Evolutionary conservation across 2,888 invertebrate species (phyloP).

Genomic region (Idaea straminata): DNA sequence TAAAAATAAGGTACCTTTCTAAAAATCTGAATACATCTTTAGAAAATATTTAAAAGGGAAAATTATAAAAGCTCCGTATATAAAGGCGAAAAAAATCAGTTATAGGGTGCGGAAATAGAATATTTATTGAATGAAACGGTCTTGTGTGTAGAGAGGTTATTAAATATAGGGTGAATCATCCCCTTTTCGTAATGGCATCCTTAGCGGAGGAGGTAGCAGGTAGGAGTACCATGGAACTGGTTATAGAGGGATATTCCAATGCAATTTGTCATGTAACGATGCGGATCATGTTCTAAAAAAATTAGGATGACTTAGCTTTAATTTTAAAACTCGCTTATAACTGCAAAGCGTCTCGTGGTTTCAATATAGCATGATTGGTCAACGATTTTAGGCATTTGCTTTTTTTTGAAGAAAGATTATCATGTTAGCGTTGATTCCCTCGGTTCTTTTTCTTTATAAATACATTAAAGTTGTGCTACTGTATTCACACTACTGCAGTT

Average conservation of each 20-base stretch:
- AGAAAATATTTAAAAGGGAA: constrained; percentile 7
- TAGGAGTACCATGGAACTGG: constrained; percentile 11
- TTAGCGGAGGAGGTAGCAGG: constrained; percentile 10
- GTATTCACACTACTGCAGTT: no score
- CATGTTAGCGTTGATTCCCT: no score
- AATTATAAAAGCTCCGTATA: constrained; percentile 9
- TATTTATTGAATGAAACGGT: constrained; percentile 24
- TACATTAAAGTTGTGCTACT: no score
- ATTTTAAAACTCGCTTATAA: no score
- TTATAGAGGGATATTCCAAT: background rate
- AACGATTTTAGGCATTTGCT: no score
- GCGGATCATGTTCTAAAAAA: background rate
- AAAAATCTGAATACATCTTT: background rate
- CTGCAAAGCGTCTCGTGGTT: no score
- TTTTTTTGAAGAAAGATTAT: no score
- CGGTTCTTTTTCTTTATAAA: no score
- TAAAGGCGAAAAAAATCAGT: constrained; percentile 8
- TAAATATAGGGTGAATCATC: constrained; percentile 24
- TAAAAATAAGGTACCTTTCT: background rate
- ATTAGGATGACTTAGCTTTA: no score
- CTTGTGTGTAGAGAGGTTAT: constrained; percentile 19
- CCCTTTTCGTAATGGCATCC: constrained; percentile 22
- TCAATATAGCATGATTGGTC: no score
- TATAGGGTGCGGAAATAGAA: constrained; percentile 17
- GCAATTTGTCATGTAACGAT: background rate